Conservation (phyloP, 2,797 vertebrate species). For the Eupleurogrammus muticus region DNA sequence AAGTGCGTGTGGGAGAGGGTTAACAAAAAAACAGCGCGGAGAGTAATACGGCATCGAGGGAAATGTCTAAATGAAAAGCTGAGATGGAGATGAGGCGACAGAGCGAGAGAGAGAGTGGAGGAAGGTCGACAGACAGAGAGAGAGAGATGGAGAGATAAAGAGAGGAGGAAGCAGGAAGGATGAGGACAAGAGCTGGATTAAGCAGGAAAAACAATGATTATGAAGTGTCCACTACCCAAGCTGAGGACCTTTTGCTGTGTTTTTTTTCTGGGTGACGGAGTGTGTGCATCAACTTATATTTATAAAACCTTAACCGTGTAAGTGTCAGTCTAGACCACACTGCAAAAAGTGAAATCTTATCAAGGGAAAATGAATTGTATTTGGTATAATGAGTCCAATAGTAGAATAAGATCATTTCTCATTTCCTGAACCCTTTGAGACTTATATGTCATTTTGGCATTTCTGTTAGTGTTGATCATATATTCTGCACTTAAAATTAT, state of each 20-base stretch:
- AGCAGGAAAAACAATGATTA: slow-evolving; percentile 69
- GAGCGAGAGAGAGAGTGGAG: slow-evolving; percentile 52
- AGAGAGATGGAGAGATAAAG: slow-evolving; percentile 73
- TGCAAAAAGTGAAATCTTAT: no score
- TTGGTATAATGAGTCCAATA: background rate
- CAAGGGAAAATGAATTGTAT: background rate
- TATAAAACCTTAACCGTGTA: slow-evolving; percentile 16
- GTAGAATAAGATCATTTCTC: no score
- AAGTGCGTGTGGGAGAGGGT: slow-evolving; percentile 79
- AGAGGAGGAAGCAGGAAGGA: slow-evolving; percentile 76
- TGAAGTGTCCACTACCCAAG: slow-evolving; percentile 61
- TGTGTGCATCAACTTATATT: slow-evolving; percentile 83
- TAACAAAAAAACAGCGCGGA: slow-evolving; percentile 69
- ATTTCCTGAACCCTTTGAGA: no score
- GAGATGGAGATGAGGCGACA: slow-evolving; percentile 68
- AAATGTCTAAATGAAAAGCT: slow-evolving; percentile 85
- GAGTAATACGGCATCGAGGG: slow-evolving; percentile 49
- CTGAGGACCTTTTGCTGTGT: slow-evolving; percentile 63
- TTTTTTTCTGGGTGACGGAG: slow-evolving; percentile 88
- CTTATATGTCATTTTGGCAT: no score
- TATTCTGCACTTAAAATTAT: background rate
- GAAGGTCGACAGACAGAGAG: slow-evolving; percentile 55
- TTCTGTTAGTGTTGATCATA: background rate
- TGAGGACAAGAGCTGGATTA: slow-evolving; percentile 77
- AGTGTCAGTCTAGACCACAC: background rate